Base-by-base conservation (phyloP, 1,140 invertebrate genomes). In the Megathymus violae region DNA sequence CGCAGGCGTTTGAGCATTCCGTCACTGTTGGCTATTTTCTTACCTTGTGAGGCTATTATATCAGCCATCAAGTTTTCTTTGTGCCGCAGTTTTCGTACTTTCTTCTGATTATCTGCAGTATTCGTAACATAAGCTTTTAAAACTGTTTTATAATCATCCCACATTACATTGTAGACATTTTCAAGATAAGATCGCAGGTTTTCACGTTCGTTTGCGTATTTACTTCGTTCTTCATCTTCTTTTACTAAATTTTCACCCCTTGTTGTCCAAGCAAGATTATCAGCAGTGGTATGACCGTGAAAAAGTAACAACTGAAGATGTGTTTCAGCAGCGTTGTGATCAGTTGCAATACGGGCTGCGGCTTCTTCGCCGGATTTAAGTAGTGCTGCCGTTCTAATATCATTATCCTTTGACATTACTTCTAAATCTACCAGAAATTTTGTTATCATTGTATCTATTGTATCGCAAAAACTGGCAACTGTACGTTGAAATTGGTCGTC, bases 31-130 rank as follows among this genome's bases (percentile, higher is more conserved):
- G 83, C 83, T 22, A 91, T 89, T 70, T 80, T 86, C 43, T 89
- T 89, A 15, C 64, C 80, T 66, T 91, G 88, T 14, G 80, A 78
- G 43, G 83, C 88, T 41, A 91, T 91, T 25, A 91, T 87, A 51
- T 89, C 88, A 16, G 87, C 80, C 87, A 91, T 91, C 40, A 87
- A 66, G 64, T 85, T 88, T 72, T 89, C 88, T 71, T 91, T 91
- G n/a, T 65, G 70, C 0, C 85, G 76, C 36, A 91, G 69, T 74
- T 79, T 86, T 19, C 88, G 80, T 6, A 85, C 77, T 46, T 79
- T 61, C 63, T 89, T 91, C 62, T 88, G 88, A 69, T 86, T 91
- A 13, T 86, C 83, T 19, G 84, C 82, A 6, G 88, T 91, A 47
- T 69, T 76, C 11, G 65, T 17, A 3, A 91, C 69, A 50, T 91